Base-by-base conservation (phyloP, 1,140 invertebrate species). In the Drosophila lacteicornis region DNA sequence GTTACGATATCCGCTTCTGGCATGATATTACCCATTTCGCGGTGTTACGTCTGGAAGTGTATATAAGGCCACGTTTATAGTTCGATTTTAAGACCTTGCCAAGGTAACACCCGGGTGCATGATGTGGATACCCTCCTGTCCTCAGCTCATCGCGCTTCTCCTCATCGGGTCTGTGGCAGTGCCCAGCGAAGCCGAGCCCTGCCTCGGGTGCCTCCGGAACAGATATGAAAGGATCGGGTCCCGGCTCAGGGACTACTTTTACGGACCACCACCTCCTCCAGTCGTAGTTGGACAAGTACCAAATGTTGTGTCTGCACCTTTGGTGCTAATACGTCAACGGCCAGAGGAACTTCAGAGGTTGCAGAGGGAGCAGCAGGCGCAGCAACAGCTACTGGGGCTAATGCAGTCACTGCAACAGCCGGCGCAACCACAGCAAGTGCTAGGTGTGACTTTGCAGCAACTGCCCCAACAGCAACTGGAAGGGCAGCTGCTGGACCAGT, bases 171-270 rank as follows among this genome's bases (percentile, higher is more conserved):
- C 19, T 40, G 36, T 13, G 13, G 36, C 38, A 19, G 36, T 40
- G 15, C 36, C 53, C 15, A 40, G 33, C 53, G 53, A 38, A 2
- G 51, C 51, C 19, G 19, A 40, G 19, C 53, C 53, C 33, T 55
- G 53, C 33, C 0, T 40, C 2, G 0, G 0, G 1, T 55, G 53
- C 19, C 0, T 4, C 12, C 19, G 1, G 6, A 6, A 1, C 11
- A 19, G 11, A 4, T 36, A 1, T 3, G 1, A 3, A n/a, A 12
- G 40, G 1, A 42, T 42, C 5, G 15, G 5, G 5, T 3, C 13
- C 30, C 17, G 2, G 13, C 13, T 40, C 7, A 40, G 13, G 11
- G 7, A 5, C 19, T 2, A n/a, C 8, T 40, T 22, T 3, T 15
- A 9, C 7, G 53, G 19, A 1, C 8, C 30, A 17, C 27, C 30